A percentile compares a stretch with the other conserved stretches of the same genome.
Conservation (phyloP, 2,113 vertebrate genomes). For the Melierax canorus region DNA sequence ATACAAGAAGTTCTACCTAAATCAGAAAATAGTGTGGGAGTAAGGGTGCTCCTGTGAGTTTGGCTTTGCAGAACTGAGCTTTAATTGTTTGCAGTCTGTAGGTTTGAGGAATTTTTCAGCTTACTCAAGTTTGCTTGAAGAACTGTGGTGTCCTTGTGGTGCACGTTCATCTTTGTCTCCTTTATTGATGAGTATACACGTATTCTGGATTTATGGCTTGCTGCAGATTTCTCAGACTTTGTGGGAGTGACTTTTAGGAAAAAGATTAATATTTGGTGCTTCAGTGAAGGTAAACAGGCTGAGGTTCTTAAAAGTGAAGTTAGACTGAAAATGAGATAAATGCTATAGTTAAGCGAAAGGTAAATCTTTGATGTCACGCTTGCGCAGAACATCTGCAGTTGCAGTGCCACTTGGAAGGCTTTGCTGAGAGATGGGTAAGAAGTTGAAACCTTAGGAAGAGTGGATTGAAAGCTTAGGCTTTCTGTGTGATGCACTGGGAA, state of each 20-base stretch:
- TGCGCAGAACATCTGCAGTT: neutral
- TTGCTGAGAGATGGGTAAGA: neutral
- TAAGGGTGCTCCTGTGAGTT: neutral
- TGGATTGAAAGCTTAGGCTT: neutral
- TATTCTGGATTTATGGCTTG: neutral
- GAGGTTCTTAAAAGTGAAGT: neutral
- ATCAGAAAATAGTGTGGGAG: neutral
- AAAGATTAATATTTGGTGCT: neutral
- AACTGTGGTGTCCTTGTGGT: neutral
- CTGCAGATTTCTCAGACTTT: neutral
- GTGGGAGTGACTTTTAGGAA: neutral
- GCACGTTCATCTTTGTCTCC: neutral
- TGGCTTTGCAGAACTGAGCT: neutral
- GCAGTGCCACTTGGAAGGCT: neutral
- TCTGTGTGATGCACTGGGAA: neutral
- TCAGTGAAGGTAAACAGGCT: neutral
- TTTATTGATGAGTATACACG: neutral
- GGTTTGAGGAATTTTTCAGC: neutral
- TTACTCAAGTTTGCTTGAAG: neutral
- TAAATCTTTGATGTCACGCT: neutral
- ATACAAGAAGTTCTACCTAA: neutral
- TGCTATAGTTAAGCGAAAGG: neutral
- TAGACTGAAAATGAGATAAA: conserved; percentile 1
- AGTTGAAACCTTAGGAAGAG: neutral
- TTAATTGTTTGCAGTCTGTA: neutral